These are phyloP conservation scores for Asteroscopus sphinx DNA, from an alignment of 2,888 invertebrate species.

Conservation along the genomic window DNA sequence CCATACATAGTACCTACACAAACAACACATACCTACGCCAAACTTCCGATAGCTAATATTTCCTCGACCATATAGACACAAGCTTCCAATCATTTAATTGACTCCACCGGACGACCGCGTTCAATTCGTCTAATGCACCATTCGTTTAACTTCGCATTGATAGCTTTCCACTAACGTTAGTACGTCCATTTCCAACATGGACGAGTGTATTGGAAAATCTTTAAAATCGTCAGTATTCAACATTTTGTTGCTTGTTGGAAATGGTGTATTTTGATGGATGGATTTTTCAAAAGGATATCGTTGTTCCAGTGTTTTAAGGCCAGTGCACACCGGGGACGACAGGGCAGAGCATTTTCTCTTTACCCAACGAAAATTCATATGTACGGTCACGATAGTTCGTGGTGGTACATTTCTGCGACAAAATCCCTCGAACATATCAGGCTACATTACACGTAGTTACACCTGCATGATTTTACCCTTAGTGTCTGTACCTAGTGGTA, in stretches of 20 bases:
- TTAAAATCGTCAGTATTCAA: constrained; percentile 28
- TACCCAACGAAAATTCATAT: too few relatives aligned
- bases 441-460: too few relatives aligned
- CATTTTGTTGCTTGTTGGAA: constrained; percentile 30
- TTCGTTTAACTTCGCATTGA: constrained; percentile 39
- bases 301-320: neutral
- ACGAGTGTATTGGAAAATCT: constrained; percentile 25
- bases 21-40: too few relatives aligned
- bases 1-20: too few relatives aligned
- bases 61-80: neutral
- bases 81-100: constrained; percentile 50
- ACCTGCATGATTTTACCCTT: too few relatives aligned
- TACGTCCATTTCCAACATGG: constrained; percentile 37
- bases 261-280: constrained; percentile 2
- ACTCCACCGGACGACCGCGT: constrained; percentile 25
- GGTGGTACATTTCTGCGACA: too few relatives aligned
- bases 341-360: neutral
- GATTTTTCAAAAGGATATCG: constrained; percentile 10
- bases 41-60: neutral
- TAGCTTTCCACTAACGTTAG: constrained; percentile 27
- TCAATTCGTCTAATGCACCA: constrained; percentile 55
- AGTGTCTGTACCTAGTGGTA: too few relatives aligned
- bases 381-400: too few relatives aligned
- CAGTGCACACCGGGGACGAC: too few relatives aligned
- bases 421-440: too few relatives aligned